Evolutionary conservation across 2,888 invertebrate genomes (phyloP).

Genomic region (Emmelina monodactyla): DNA sequence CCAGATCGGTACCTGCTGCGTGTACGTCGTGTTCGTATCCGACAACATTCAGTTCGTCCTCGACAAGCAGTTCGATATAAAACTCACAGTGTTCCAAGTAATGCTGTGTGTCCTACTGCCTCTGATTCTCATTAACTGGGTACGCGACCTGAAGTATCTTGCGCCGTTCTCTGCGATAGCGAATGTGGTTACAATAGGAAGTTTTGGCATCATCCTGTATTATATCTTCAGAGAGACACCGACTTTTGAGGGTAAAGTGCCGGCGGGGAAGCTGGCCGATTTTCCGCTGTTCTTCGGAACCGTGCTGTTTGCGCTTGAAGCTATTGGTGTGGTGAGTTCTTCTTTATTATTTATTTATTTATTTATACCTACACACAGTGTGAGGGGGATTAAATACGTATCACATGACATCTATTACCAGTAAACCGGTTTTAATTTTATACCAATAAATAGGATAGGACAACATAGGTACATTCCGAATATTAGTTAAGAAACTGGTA

Average conservation of each 20-base stretch:
- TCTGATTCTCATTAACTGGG: constrained; percentile 81
- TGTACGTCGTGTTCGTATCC: constrained; percentile 94
- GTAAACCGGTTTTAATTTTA: background rate
- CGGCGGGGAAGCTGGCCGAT: constrained; percentile 70
- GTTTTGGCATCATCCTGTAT: constrained; percentile 86
- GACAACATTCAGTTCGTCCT: constrained; percentile 80
- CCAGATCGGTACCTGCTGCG: constrained; percentile 95
- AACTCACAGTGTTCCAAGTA: constrained; percentile 67
- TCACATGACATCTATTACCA: too few relatives aligned
- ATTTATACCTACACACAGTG: too few relatives aligned
- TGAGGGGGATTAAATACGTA: too few relatives aligned
- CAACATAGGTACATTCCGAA: too few relatives aligned
- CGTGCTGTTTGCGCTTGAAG: constrained; percentile 94
- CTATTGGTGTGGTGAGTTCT: constrained; percentile 85
- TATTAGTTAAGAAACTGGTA: too few relatives aligned
- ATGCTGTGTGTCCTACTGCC: constrained; percentile 79
- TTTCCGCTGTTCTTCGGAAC: constrained; percentile 96
- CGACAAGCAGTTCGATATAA: constrained; percentile 53
- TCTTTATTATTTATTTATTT: too few relatives aligned
- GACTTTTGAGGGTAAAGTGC: constrained; percentile 66
- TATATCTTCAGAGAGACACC: constrained; percentile 81
- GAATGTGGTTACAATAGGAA: constrained; percentile 82
- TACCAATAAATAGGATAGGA: too few relatives aligned
- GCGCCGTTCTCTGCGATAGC: constrained; percentile 92
- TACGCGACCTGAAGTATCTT: constrained; percentile 83